Conservation (phyloP, 1,140 invertebrate species). For the Caligus rogercresseyi region DNA sequence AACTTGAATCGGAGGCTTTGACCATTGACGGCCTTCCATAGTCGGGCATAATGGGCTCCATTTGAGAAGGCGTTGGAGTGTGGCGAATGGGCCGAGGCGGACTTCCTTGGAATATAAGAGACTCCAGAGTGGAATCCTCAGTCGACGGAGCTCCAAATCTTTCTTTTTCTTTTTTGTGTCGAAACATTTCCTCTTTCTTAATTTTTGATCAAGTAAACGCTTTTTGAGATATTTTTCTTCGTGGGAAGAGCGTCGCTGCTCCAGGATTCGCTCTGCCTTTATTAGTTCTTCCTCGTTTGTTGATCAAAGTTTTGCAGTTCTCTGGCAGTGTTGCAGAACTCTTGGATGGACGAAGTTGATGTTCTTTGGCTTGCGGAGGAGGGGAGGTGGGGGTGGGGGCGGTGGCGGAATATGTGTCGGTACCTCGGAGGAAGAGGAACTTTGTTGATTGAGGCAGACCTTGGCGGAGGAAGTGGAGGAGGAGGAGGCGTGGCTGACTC, state of each 20-base stretch:
- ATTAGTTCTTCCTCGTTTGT: neutral
- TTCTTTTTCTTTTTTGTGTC: neutral
- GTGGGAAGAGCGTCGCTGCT: neutral
- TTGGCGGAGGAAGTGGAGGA: neutral
- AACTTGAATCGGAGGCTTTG: neutral
- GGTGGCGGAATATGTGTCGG: neutral
- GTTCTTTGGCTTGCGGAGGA: neutral
- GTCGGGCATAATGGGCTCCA: too few species aligned
- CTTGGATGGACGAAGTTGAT: neutral
- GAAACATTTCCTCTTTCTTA: neutral
- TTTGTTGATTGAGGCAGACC: neutral
- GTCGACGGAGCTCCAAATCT: neutral
- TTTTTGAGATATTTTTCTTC: neutral
- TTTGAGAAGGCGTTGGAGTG: neutral
- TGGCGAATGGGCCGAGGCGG: neutral
- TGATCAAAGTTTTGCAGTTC: neutral
- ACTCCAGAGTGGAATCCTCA: neutral
- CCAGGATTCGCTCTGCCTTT: neutral
- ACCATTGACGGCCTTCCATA: neutral
- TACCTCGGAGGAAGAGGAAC: neutral
- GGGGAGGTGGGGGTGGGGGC: neutral
- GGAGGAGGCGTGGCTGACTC: too few species aligned
- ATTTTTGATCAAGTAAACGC: neutral
- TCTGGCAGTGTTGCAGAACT: neutral
- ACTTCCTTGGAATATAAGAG: neutral